Base-by-base conservation (phyloP, 2,888 invertebrate genomes). In the Rhaphigaster nebulosa region DNA sequence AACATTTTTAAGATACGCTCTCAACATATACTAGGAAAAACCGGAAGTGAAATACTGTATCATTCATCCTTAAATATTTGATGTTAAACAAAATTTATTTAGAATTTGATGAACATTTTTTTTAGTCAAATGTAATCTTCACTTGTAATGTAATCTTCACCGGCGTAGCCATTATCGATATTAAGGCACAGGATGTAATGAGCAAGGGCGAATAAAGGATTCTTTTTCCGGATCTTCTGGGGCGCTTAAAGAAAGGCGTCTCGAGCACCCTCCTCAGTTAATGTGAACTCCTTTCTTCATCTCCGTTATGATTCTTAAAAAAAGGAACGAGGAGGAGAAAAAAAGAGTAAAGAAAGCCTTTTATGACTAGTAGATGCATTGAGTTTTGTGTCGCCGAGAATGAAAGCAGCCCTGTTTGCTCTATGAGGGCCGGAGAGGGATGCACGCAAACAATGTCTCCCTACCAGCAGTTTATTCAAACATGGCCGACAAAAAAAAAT, bases 341-440 rank as follows among this genome's bases (percentile, higher is more conserved):
- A 76, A 38, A 76, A 26, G 20, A 76, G 23, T 23, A 38, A 76
- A 76, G 70, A 76, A 76, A 34, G 70, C 70, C 70, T 38, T 76
- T 76, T 76, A 76, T 76, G 70, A 76, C 34, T 76, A 76, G 34
- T 76, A 76, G 70, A 76, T 76, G 70, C 70, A 76, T 76, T 34
- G 70, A 76, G 70, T 38, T 38, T 23, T 76, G 34, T 76, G 34
- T 76, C 18, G 38, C 38, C 12, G 70, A 29, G 65, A 18, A 20
- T 65, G 65, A 65, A 65, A 29, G 65, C 29, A 29, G 10, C 65
- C 29, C 65, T 76, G 38, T 76, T 76, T 76, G 38, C 70, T 38
- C 70, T 76, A 76, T 34, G 34, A 29, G 56, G 87, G 87, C 5
- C 23, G 87, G n/a, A 26, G 54, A 38, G 34, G 87, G 87, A 52